A percentile compares a stretch with the other conserved stretches of the same genome.
phyloP scores from a whole-genome alignment of 2,888 invertebrate genomes.

The Prosapia bicincta region DNA sequence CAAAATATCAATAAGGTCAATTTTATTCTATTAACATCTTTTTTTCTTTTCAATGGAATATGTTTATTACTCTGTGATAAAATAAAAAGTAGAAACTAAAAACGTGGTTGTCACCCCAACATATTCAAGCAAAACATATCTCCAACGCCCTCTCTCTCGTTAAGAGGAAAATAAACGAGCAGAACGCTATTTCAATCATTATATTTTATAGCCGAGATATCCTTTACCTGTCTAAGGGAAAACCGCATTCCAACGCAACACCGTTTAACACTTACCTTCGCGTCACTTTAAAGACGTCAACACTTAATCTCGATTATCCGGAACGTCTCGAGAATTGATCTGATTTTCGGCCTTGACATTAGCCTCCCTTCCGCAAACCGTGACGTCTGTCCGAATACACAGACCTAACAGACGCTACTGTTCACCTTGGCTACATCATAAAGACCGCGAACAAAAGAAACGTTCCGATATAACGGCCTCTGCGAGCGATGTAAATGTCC shows the following conservation, averaged over 20 bases:
- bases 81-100: no score
- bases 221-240: not conserved
- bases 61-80: no score
- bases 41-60: no score
- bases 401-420: not conserved
- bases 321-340: not conserved
- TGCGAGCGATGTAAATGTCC: not conserved
- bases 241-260: not conserved
- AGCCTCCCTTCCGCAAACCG: not conserved
- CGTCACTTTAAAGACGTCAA: no score
- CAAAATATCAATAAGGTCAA: no score
- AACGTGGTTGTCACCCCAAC: no score
- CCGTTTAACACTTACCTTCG: no score
- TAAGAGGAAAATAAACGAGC: no score
- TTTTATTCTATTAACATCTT: no score
- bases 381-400: not conserved
- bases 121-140: not conserved
- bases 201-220: not conserved
- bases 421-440: not conserved
- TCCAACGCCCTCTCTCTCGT: no score
- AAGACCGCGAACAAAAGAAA: not conserved
- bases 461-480: not conserved
- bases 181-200: no score
- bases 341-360: not conserved
- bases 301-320: not conserved